Percentiles rank a stretch among this genome's conserved stretches.
These are phyloP conservation scores for Scyliorhinus canicula DNA, from an alignment of 2,797 vertebrate genomes.

Conservation along the genomic window DNA sequence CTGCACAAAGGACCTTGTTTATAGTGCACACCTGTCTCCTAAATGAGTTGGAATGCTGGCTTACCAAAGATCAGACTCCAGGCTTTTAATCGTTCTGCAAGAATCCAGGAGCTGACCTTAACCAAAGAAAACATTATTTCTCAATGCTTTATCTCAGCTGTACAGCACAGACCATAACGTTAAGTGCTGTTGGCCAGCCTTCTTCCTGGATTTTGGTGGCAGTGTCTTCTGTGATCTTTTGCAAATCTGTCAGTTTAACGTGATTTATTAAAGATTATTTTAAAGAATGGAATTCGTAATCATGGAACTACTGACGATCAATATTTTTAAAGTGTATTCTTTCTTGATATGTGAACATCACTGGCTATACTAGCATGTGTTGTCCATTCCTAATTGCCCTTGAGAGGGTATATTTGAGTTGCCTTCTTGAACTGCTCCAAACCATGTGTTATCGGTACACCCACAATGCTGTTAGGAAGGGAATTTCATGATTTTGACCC, in stretches of 20 bases:
- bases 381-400: too few species aligned
- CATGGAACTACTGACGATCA: background rate
- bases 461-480: too few species aligned
- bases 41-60: background rate
- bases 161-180: too few species aligned
- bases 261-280: too few species aligned
- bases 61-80: background rate
- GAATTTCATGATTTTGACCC: too few species aligned
- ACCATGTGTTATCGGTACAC: too few species aligned
- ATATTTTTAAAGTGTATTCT: too few species aligned
- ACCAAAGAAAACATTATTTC: background rate
- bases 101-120: background rate
- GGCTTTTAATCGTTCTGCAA: background rate
- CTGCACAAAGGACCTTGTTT: background rate
- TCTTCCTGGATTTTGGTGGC: background rate
- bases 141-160: background rate
- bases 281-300: too few species aligned
- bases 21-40: background rate
- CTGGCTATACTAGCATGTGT: too few species aligned
- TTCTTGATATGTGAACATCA: too few species aligned
- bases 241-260: background rate
- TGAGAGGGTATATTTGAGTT: too few species aligned
- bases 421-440: too few species aligned
- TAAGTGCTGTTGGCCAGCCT: background rate
- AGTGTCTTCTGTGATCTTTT: background rate